phyloP scores from a whole-genome alignment of 2,113 vertebrate species.

The Nibea albiflora region DNA sequence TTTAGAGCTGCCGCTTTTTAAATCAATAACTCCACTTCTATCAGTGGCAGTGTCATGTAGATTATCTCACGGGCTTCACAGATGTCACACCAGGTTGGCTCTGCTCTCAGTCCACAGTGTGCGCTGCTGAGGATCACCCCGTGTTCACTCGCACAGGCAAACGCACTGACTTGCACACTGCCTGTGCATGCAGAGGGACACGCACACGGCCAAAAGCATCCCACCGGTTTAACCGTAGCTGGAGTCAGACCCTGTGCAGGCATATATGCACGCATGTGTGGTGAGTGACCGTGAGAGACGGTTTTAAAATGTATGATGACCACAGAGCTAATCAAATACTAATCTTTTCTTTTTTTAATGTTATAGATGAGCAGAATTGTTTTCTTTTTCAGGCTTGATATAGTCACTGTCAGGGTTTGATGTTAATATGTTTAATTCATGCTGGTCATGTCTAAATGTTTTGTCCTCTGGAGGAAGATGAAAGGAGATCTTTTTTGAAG shows the following conservation, averaged over 20 bases:
- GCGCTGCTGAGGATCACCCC: constrained; percentile 59
- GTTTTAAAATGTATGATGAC: constrained; percentile 14
- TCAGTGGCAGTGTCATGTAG: constrained; percentile 79
- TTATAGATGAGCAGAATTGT: neutral
- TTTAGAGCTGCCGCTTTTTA: constrained; percentile 81
- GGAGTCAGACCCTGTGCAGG: constrained; percentile 52
- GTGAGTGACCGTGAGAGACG: constrained; percentile 54
- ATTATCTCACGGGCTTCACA: constrained; percentile 78
- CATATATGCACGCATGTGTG: constrained; percentile 62
- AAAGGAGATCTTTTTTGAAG: constrained; percentile 13
- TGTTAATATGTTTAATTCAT: constrained; percentile 12
- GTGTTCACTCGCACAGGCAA: constrained; percentile 49
- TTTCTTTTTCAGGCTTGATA: neutral
- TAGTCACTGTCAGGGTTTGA: constrained; percentile 15
- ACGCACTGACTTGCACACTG: constrained; percentile 49
- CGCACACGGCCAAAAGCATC: constrained; percentile 50
- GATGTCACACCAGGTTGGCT: constrained; percentile 80
- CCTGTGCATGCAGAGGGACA: constrained; percentile 58
- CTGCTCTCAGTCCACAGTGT: constrained; percentile 71
- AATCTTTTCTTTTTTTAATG: neutral
- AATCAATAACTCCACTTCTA: constrained; percentile 79
- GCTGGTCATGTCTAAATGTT: neutral
- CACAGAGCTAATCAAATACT: constrained; percentile 4
- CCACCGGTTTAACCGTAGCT: constrained; percentile 50
- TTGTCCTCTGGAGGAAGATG: constrained; percentile 15